Percentiles rank a stretch among this genome's conserved stretches.
phyloP scores from a whole-genome alignment of 2,888 invertebrate genomes.

The Ophonus ardosiacus region DNA sequence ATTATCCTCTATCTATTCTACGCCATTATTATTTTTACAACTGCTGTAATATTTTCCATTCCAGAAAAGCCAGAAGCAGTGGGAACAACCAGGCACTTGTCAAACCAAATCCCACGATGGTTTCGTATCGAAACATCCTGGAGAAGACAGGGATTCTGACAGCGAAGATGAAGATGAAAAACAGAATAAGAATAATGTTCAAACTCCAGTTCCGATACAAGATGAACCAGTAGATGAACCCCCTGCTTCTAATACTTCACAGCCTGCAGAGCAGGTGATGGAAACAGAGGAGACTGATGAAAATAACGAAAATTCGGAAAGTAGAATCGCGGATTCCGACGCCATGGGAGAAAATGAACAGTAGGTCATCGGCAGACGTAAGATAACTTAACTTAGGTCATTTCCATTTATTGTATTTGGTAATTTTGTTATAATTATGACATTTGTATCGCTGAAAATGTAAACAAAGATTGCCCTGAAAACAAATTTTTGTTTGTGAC shows the following conservation, averaged over 20 bases:
- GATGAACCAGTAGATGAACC: constrained; percentile 72
- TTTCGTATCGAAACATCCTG: constrained; percentile 83
- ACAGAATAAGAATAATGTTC: constrained; percentile 67
- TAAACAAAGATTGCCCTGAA: constrained; percentile 41
- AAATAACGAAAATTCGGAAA: constrained; percentile 53
- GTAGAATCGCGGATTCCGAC: constrained; percentile 64
- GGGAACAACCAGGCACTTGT: constrained; percentile 81
- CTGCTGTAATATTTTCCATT: constrained; percentile 65
- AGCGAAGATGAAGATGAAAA: constrained; percentile 78
- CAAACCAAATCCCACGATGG: constrained; percentile 78
- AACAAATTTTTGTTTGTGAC: constrained; percentile 54
- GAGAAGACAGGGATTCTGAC: constrained; percentile 81
- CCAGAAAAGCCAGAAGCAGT: constrained; percentile 77
- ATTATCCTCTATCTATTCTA: too few relatives aligned
- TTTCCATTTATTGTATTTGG: constrained; percentile 14
- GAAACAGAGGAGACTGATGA: constrained; percentile 49
- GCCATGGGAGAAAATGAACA: constrained; percentile 64
- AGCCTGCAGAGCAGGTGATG: constrained; percentile 58
- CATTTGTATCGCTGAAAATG: constrained; percentile 19
- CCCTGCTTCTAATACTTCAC: constrained; percentile 19
- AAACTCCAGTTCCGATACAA: constrained; percentile 73
- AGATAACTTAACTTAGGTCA: neutral
- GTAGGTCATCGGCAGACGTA: neutral
- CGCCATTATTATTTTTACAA: neutral
- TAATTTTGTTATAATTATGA: constrained; percentile 13